Base-by-base conservation (phyloP, 2,797 vertebrate species). In the Ammospiza maritima region DNA sequence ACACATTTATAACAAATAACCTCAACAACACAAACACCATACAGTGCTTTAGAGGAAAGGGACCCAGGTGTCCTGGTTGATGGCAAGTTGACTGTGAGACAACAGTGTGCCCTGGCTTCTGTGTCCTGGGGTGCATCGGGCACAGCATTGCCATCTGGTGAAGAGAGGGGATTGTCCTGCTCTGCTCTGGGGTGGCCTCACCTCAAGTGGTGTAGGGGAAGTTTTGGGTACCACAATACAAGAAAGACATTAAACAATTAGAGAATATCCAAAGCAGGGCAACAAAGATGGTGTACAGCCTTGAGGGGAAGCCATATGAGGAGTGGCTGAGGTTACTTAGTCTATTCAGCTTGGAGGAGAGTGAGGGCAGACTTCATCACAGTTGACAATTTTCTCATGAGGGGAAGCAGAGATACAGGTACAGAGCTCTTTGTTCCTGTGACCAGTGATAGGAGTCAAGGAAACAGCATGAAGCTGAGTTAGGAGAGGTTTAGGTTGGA, bases 161-260 rank as follows among this genome's bases (percentile, higher is more conserved):
- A 16, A 16, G 26, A 6, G 36, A n/a, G 27, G 9, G 10, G 23
- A 79, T 17, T 65, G 51, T 44, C 44, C 51, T 0, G 0, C 58
- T 38, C 50, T 32, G 42, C 26, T 42, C 7, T 86, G 57, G 11
- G 0, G 5, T 0, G 0, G 57, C 42, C 26, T 62, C 50, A 56
- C 7, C 50, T 23, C 1, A 0, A 23, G 44, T 42, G 7, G 1
- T 36, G 51, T 18, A 44, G 27, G 18, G 16, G 4, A 8, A n/a
- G 27, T 8, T 72, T 20, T 14, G 32, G 44, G 16, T 19, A 6
- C 5, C 32, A 27, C 36, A 65, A 64, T 6, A 16, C 9, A 64
- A 16, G 13, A 60, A 27, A 60, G 36, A 50, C 7, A 38, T 50
- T 19, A 27, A 27, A 9, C 18, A 5, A 36, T 13, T 57, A 64